Conservation (phyloP, 1,140 invertebrate species). For the Polypedilum vanderplanki region DNA sequence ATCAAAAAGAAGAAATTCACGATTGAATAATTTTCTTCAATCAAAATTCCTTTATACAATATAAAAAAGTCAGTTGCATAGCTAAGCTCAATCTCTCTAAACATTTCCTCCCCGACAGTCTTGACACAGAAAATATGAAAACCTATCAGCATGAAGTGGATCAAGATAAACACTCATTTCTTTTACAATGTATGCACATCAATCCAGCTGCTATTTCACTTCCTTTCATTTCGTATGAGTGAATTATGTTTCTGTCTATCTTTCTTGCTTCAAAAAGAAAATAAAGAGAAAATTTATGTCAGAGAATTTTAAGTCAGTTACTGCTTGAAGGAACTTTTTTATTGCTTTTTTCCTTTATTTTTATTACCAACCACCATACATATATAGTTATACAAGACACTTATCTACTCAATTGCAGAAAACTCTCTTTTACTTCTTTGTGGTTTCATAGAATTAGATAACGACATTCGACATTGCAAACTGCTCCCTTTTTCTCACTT, state of each 20-base stretch:
- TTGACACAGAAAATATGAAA: not conserved
- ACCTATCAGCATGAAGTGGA: not conserved
- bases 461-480: not conserved
- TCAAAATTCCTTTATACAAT: no score
- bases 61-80: no score
- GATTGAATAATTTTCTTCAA: no score
- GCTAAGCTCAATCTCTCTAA: no score
- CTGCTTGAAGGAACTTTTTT: not conserved
- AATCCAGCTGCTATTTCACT: not conserved
- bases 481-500: not conserved
- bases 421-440: not conserved
- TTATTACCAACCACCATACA: not conserved
- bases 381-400: not conserved
- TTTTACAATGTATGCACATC: not conserved
- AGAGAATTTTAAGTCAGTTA: no score
- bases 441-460: not conserved
- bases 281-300: no score
- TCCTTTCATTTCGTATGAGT: no score
- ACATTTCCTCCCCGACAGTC: not conserved
- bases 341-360: not conserved
- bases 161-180: conserved; percentile 4
- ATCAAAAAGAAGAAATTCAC: no score
- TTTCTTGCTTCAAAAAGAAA: no score
- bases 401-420: not conserved
- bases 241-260: no score